Evolutionary conservation across 1,140 invertebrate species (phyloP).

Genomic region (Battus philenor): DNA sequence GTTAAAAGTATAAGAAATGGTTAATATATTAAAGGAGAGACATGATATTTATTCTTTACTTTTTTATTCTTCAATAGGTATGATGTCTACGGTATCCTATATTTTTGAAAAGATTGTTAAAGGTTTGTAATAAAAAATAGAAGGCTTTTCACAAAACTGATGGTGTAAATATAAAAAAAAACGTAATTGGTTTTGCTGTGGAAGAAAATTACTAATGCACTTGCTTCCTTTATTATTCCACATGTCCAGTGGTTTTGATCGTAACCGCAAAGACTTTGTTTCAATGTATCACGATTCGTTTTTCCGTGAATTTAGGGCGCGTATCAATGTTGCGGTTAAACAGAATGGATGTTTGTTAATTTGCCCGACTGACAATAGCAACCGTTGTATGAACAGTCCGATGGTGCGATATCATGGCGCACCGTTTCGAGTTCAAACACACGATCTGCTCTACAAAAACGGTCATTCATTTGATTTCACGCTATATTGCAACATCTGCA

Average conservation of each 20-base stretch:
- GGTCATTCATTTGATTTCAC: conserved; percentile 8
- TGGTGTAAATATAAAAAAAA: too few species aligned
- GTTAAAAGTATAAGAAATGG: too few species aligned
- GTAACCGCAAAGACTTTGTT: not conserved
- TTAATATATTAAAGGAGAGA: too few species aligned
- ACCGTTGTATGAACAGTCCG: conserved; percentile 6
- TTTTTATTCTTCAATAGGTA: too few species aligned
- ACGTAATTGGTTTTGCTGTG: too few species aligned
- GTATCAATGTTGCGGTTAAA: not conserved
- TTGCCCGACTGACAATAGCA: conserved; percentile 6
- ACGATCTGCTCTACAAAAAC: conserved; percentile 9
- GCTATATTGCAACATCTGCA: not conserved
- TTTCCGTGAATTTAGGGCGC: not conserved
- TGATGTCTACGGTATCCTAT: too few species aligned
- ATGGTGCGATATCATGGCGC: conserved; percentile 2
- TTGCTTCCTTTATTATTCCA: not conserved
- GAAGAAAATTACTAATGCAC: too few species aligned
- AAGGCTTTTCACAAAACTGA: too few species aligned
- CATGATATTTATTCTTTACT: too few species aligned
- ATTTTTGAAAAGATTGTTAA: too few species aligned
- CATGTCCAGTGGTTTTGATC: not conserved
- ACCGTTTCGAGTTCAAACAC: conserved; percentile 11
- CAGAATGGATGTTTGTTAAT: conserved; percentile 5
- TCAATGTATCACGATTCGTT: not conserved
- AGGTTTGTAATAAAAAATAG: too few species aligned